phyloP scores from a whole-genome alignment of 2,797 vertebrate genomes.

The Acipenser oxyrinchus region DNA sequence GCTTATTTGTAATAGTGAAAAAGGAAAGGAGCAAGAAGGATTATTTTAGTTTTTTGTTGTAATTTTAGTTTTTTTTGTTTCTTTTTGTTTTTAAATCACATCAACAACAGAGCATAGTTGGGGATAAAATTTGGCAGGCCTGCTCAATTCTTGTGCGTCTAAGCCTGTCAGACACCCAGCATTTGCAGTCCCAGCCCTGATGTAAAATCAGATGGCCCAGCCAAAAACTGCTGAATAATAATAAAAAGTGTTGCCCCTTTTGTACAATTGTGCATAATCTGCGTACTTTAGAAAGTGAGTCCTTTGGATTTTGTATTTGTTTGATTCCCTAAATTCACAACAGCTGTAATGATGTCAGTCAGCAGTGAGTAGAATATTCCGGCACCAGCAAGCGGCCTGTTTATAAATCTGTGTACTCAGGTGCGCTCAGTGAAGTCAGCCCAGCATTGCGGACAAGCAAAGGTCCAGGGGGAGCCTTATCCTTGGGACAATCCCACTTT shows the following conservation, averaged over 20 bases:
- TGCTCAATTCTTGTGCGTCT: slow-evolving; percentile 6
- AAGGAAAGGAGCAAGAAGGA: too few relatives aligned
- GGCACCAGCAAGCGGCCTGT: slow-evolving; percentile 47
- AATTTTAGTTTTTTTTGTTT: too few relatives aligned
- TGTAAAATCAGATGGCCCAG: slow-evolving; percentile 25
- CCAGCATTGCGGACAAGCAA: slow-evolving; percentile 40
- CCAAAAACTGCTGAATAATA: slow-evolving; percentile 20
- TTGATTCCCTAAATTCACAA: slow-evolving; percentile 51
- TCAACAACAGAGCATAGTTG: slow-evolving; percentile 4
- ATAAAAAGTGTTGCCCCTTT: slow-evolving; percentile 20
- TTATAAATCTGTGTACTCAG: slow-evolving; percentile 70
- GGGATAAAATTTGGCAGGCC: slow-evolving; percentile 7
- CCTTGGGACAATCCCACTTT: slow-evolving; percentile 42
- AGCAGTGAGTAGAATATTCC: slow-evolving; percentile 52
- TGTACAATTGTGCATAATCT: slow-evolving; percentile 34
- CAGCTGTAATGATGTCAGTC: slow-evolving; percentile 66
- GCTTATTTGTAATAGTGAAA: too few relatives aligned
- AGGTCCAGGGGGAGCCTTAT: slow-evolving; percentile 45
- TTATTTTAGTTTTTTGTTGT: too few relatives aligned
- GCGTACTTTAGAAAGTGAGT: slow-evolving; percentile 22
- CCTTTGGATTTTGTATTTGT: slow-evolving; percentile 2
- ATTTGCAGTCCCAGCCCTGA: slow-evolving; percentile 10
- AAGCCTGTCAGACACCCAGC: slow-evolving; percentile 15
- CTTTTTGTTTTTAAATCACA: not conserved
- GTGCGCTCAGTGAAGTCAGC: slow-evolving; percentile 62